phyloP scores from a whole-genome alignment of 2,888 invertebrate species.

The Cartodere bifasciata region DNA sequence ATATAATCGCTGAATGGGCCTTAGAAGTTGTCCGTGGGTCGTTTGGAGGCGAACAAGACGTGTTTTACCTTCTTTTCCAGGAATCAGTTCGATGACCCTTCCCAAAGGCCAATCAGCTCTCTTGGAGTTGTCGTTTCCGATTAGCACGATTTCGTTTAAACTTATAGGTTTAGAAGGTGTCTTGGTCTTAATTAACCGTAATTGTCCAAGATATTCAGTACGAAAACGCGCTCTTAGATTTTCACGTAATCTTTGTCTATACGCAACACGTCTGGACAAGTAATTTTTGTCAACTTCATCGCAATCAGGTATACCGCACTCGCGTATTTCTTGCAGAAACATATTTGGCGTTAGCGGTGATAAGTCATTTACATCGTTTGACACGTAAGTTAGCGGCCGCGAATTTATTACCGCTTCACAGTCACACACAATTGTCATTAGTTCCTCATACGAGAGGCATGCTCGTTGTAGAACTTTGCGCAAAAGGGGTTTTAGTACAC shows the following conservation, averaged over 20 bases:
- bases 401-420: conserved; percentile 26
- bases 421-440: conserved; percentile 19
- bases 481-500: conserved; percentile 27
- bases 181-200: conserved; percentile 8
- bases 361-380: conserved; percentile 12
- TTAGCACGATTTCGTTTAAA: conserved; percentile 13
- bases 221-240: conserved; percentile 16
- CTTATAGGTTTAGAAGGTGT: conserved; percentile 6
- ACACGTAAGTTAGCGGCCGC: conserved; percentile 18
- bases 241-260: conserved; percentile 16
- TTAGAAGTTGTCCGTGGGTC: too few relatives aligned
- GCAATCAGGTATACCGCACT: conserved; percentile 15
- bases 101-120: conserved; percentile 15
- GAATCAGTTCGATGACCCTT: conserved; percentile 13
- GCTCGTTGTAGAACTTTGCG: conserved; percentile 25
- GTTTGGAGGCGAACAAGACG: conserved; percentile 14
- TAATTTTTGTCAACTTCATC: conserved; percentile 13
- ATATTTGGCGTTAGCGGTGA: conserved; percentile 17
- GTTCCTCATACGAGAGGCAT: conserved; percentile 20
- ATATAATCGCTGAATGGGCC: too few relatives aligned
- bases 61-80: conserved; percentile 12
- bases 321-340: conserved; percentile 18
- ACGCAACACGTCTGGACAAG: conserved; percentile 12
- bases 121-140: conserved; percentile 14
- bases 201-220: conserved; percentile 16